A percentile compares a stretch with the other conserved stretches of the same genome.
phyloP scores from a whole-genome alignment of 2,113 vertebrate species.

The Atractosteus spatula region DNA sequence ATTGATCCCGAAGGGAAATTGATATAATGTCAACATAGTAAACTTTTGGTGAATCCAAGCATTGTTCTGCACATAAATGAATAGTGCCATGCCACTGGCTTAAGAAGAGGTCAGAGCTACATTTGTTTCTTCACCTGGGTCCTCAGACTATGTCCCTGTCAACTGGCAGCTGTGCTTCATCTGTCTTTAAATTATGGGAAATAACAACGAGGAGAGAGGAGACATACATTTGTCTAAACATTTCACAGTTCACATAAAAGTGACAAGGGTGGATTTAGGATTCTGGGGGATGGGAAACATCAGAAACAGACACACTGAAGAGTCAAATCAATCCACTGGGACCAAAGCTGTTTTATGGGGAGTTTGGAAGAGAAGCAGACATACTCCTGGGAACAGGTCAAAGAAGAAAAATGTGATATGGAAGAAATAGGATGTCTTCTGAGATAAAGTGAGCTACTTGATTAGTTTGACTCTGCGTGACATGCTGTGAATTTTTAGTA shows the following conservation, averaged over 20 bases:
- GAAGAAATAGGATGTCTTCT: not conserved
- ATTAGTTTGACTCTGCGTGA: too few relatives aligned
- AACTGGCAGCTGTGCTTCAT: conserved; percentile 17
- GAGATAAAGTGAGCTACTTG: not conserved
- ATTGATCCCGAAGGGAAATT: too few relatives aligned
- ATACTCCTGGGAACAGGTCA: not conserved
- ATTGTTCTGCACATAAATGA: too few relatives aligned
- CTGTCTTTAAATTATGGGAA: not conserved
- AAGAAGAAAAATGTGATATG: too few relatives aligned
- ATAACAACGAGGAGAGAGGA: not conserved
- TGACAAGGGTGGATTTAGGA: not conserved
- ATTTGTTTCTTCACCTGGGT: too few relatives aligned
- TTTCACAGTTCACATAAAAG: not conserved
- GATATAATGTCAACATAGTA: too few relatives aligned
- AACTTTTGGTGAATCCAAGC: too few relatives aligned
- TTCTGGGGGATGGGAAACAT: not conserved
- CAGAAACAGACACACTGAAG: not conserved
- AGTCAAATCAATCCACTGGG: not conserved
- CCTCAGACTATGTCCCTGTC: not conserved
- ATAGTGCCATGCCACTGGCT: too few relatives aligned
- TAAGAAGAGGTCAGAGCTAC: too few relatives aligned
- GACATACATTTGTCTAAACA: conserved; percentile 4
- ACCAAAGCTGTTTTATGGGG: not conserved
- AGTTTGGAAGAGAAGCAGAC: not conserved
- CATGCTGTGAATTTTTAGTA: too few relatives aligned